A percentile compares a stretch with the other conserved stretches of the same genome.
phyloP scores from a whole-genome alignment of 2,797 vertebrate genomes.

The Chelonia mydas region DNA sequence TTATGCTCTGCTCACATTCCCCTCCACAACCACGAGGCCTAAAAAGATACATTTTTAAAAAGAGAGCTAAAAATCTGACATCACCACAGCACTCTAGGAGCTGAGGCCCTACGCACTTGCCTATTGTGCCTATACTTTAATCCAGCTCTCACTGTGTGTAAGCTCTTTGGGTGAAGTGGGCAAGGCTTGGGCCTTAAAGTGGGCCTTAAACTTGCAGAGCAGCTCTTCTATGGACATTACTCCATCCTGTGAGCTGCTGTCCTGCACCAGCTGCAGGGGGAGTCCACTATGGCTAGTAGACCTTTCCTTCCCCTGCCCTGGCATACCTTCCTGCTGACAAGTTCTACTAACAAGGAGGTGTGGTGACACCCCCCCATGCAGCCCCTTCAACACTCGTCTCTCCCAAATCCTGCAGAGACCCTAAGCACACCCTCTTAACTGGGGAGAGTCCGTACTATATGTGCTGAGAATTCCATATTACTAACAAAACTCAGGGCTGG shows the following conservation, averaged over 20 bases:
- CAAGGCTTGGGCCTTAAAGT: not conserved
- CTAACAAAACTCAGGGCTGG: not conserved
- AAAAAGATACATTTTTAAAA: not conserved
- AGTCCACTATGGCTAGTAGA: not conserved
- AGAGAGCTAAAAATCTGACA: not conserved
- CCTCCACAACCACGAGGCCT: not conserved
- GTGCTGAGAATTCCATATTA: not conserved
- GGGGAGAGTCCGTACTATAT: not conserved
- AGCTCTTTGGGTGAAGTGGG: accelerated
- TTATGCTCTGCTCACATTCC: not conserved
- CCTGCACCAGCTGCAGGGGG: not conserved
- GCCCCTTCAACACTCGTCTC: not conserved
- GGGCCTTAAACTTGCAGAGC: not conserved
- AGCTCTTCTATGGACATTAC: not conserved
- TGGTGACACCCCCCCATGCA: not conserved
- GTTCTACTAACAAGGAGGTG: not conserved
- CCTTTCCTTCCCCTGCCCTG: not conserved
- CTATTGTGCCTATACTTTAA: not conserved
- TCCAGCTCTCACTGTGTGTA: not conserved
- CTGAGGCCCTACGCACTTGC: not conserved
- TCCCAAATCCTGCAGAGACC: not conserved
- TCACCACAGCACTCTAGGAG: not conserved
- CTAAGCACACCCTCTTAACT: not conserved
- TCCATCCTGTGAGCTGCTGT: not conserved
- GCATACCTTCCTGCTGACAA: not conserved